phyloP scores from a whole-genome alignment of 2,113 vertebrate species.

The Oncorhynchus gorbuscha region DNA sequence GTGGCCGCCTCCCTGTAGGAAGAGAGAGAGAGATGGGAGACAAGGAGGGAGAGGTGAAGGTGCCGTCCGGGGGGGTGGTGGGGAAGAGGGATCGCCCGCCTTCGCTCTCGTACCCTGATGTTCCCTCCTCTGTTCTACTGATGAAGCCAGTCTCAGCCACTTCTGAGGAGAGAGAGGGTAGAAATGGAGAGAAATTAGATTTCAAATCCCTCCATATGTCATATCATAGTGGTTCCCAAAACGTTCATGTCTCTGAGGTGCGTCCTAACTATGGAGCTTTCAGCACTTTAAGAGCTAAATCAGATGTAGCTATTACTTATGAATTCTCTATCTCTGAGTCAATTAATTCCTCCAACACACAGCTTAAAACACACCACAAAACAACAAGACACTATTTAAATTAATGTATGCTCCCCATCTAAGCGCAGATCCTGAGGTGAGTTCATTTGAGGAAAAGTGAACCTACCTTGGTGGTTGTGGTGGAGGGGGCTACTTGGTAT shows the following conservation, averaged over 20 bases:
- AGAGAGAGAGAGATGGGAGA: conserved; percentile 35
- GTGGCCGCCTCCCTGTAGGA: conserved; percentile 61
- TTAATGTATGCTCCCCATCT: background rate
- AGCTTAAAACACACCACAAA: background rate
- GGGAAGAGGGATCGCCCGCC: conserved; percentile 63
- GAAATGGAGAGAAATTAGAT: no score
- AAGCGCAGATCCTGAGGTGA: background rate
- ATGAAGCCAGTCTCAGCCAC: conserved; percentile 58
- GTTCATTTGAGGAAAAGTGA: background rate
- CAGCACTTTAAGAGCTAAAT: no score
- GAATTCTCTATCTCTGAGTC: no score
- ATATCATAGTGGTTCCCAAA: no score
- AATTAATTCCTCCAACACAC: no score
- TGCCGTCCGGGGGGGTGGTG: background rate
- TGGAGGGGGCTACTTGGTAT: conserved; percentile 8
- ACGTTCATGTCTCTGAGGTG: no score
- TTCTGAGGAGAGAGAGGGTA: conserved; percentile 8
- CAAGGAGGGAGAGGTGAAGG: conserved; percentile 1
- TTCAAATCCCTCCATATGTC: no score
- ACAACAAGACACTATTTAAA: background rate
- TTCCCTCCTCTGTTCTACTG: conserved; percentile 73
- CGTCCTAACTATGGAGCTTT: no score
- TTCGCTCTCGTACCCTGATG: conserved; percentile 77
- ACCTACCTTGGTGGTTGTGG: conserved; percentile 38
- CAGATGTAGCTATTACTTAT: no score